A percentile compares a stretch with the other conserved stretches of the same genome.
Evolutionary conservation across 2,113 vertebrate genomes (phyloP).

Genomic region (Trogon surrucura): DNA sequence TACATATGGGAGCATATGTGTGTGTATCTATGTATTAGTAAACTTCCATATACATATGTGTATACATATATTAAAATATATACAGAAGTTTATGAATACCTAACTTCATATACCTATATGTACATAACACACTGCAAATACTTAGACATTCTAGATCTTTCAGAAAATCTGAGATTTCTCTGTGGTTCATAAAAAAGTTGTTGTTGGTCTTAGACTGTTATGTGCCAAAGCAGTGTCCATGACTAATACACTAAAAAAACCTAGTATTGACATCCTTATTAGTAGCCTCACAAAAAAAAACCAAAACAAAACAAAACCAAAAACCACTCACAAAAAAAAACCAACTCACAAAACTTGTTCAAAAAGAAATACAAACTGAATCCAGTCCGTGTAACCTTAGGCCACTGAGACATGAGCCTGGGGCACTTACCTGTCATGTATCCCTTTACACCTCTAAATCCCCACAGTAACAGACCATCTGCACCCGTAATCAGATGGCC

Average conservation of each 20-base stretch:
- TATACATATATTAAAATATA: neutral
- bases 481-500: constrained; percentile 36
- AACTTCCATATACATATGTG: rapidly evolving
- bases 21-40: neutral
- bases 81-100: too few relatives aligned
- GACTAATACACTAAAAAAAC: neutral
- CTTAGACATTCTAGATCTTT: neutral
- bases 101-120: too few relatives aligned
- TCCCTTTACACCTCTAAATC: constrained; percentile 56
- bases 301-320: neutral
- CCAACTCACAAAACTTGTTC: neutral
- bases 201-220: neutral
- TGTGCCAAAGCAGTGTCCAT: neutral
- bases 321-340: neutral
- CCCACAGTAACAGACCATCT: constrained; percentile 49
- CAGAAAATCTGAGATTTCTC: neutral
- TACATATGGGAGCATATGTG: neutral
- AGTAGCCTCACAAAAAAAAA: neutral
- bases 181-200: neutral
- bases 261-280: neutral
- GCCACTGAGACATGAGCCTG: constrained; percentile 29
- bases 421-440: constrained; percentile 58
- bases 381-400: constrained; percentile 13
- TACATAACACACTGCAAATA: neutral
- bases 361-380: constrained; percentile 29